A percentile compares a stretch with the other conserved stretches of the same genome.
These are phyloP conservation scores for Macrotus californicus DNA, from an alignment of 2,113 vertebrate species.

Conservation along the genomic window DNA sequence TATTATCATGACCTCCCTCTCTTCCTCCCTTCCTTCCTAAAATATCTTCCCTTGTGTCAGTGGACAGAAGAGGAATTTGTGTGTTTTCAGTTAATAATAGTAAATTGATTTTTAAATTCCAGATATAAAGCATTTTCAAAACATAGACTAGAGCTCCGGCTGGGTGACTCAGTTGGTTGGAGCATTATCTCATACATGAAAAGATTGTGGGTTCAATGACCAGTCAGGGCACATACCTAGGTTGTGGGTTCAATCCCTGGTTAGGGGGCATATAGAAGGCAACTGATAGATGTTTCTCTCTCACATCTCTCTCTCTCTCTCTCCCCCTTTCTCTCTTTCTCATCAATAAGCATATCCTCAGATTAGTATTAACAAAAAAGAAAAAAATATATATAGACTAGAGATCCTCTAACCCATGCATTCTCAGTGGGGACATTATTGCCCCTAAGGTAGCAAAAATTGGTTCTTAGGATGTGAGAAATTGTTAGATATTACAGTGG, in stretches of 20 bases:
- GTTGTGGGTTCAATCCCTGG: too few relatives aligned
- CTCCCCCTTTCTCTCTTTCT: too few relatives aligned
- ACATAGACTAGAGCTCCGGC: neutral
- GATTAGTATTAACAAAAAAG: too few relatives aligned
- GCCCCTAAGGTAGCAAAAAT: neutral
- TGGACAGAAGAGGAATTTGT: neutral
- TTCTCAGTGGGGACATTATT: neutral
- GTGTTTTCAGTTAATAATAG: neutral
- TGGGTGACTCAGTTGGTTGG: too few relatives aligned
- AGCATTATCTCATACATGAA: too few relatives aligned
- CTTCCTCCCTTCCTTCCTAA: neutral
- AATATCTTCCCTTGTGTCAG: neutral
- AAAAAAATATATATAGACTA: neutral
- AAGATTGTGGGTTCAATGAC: too few relatives aligned
- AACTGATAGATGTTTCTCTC: too few relatives aligned
- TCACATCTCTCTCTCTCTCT: too few relatives aligned
- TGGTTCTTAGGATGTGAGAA: neutral
- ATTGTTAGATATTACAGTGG: neutral
- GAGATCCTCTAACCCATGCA: neutral
- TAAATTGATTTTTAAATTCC: neutral
- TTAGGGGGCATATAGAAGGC: too few relatives aligned
- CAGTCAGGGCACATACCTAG: too few relatives aligned
- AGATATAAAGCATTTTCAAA: slow-evolving; percentile 20
- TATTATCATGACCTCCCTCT: neutral
- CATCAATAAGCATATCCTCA: too few relatives aligned